Conservation (phyloP, 2,797 vertebrate genomes). For the Menidia menidia region DNA sequence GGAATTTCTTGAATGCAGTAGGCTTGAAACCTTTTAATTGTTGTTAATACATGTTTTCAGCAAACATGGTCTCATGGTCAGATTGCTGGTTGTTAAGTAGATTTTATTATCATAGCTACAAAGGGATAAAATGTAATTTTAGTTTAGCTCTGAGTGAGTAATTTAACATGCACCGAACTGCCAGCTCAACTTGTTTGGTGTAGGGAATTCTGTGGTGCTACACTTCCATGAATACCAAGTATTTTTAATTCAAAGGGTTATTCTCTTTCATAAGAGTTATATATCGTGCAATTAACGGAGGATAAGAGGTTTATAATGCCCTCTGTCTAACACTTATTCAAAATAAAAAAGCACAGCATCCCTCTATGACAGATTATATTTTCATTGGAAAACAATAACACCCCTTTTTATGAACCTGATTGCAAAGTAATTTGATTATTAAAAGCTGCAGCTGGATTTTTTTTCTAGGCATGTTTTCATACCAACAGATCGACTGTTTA, state of each 20-base stretch:
- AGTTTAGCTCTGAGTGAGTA: slow-evolving; percentile 14
- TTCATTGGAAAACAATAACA: slow-evolving; percentile 13
- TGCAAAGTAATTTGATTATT: slow-evolving; percentile 43
- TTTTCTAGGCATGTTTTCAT: slow-evolving; percentile 15
- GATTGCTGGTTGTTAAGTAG: slow-evolving; percentile 4
- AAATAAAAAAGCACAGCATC: slow-evolving; percentile 58
- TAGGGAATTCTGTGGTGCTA: slow-evolving; percentile 6
- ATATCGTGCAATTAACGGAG: slow-evolving; percentile 26
- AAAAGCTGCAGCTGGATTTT: slow-evolving; percentile 35
- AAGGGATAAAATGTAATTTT: background rate
- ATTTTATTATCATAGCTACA: slow-evolving; percentile 5
- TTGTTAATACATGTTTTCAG: slow-evolving; percentile 4
- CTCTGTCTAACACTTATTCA: slow-evolving; percentile 52
- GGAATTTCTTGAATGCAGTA: background rate
- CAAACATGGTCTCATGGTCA: background rate
- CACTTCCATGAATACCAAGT: slow-evolving; percentile 22
- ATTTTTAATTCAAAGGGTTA: slow-evolving; percentile 12
- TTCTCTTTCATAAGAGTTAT: slow-evolving; percentile 36
- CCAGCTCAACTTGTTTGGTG: background rate
- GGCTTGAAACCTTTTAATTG: background rate
- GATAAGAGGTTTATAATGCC: slow-evolving; percentile 40
- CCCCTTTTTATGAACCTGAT: slow-evolving; percentile 44
- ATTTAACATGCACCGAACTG: slow-evolving; percentile 1
- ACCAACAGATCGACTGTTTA: slow-evolving; percentile 31
- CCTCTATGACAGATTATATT: slow-evolving; percentile 19